phyloP scores from a whole-genome alignment of 2,113 vertebrate species.

The Entomyzon cyanotis region DNA sequence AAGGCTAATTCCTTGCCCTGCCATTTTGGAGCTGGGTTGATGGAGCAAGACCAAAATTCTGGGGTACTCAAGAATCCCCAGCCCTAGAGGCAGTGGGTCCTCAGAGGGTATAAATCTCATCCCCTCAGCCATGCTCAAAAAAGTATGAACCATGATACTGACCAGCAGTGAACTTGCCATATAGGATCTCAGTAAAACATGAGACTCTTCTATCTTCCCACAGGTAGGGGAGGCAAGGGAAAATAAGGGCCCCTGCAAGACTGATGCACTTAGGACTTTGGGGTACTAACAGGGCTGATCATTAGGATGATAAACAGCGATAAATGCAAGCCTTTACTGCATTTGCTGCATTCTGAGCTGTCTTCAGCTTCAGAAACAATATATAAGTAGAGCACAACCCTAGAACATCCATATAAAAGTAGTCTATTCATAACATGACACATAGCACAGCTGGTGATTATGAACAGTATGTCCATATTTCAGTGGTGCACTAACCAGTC shows the following conservation, averaged over 20 bases:
- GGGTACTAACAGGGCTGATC: not conserved
- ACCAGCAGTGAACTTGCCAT: not conserved
- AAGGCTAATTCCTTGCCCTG: accelerated
- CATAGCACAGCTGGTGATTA: not conserved
- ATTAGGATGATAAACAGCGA: not conserved
- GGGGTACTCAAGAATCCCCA: not conserved
- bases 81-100: accelerated
- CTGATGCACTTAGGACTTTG: not conserved
- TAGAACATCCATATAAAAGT: not conserved
- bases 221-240: not conserved
- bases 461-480: not conserved
- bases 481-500: not conserved
- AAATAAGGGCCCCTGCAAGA: not conserved
- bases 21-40: not conserved
- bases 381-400: not conserved
- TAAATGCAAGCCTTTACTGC: not conserved
- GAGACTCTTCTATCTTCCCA: not conserved
- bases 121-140: not conserved
- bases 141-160: not conserved
- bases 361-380: not conserved
- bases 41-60: not conserved
- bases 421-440: not conserved
- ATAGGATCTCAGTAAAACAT: not conserved
- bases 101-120: not conserved
- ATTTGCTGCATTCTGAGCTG: not conserved